Percentiles rank a stretch among this genome's conserved stretches.
These are phyloP conservation scores for Corythornis cristatus DNA, from an alignment of 2,113 vertebrate species.

Conservation along the genomic window DNA sequence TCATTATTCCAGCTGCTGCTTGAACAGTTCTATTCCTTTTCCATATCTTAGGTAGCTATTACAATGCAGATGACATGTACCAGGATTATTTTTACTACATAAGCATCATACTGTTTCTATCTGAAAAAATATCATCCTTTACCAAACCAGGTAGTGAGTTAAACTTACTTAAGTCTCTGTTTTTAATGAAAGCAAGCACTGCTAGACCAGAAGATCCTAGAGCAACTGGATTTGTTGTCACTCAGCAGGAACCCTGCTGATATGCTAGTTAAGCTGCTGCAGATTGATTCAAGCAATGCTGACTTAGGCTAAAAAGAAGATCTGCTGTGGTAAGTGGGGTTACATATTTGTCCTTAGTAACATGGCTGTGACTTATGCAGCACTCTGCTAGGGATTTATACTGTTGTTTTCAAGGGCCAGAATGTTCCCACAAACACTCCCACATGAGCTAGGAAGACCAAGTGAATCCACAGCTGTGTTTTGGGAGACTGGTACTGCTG, in stretches of 20 bases:
- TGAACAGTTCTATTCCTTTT: background rate
- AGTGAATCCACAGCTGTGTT: background rate
- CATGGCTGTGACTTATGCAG: background rate
- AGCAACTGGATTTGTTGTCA: background rate
- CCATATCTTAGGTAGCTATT: background rate
- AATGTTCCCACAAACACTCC: background rate
- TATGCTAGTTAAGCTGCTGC: background rate
- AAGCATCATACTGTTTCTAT: background rate
- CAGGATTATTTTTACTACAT: background rate
- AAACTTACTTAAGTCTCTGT: background rate
- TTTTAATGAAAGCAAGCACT: background rate
- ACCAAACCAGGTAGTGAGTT: background rate
- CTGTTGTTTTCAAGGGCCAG: background rate
- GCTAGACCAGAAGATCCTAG: background rate
- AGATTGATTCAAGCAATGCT: background rate
- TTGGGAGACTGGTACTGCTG: background rate
- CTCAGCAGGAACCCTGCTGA: background rate
- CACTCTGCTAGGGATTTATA: background rate
- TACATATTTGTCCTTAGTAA: background rate
- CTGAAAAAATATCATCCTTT: background rate
- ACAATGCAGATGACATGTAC: background rate
- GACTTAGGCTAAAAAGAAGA: background rate
- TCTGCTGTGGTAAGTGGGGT: background rate
- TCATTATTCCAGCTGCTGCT: background rate
- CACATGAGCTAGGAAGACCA: background rate